Evolutionary conservation across 37 sponge, comb jelly and placozoan species (phyloP).

Genomic region (Chondrosia reniformis): DNA sequence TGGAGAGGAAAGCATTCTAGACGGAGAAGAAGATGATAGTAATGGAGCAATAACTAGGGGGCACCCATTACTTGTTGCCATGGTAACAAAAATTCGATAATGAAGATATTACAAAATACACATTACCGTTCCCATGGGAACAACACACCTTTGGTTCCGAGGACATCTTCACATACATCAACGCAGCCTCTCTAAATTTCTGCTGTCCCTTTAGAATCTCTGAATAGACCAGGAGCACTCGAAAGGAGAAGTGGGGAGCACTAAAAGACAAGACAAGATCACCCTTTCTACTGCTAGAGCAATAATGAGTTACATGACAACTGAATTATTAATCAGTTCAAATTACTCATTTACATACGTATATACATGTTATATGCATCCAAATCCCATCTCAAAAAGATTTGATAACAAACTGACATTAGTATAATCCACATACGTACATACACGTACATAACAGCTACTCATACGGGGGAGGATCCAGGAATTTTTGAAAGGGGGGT

Average conservation of each 20-base stretch:
- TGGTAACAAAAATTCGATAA: too few species aligned
- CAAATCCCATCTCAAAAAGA: too few species aligned
- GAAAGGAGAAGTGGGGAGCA: slow-evolving; percentile 51
- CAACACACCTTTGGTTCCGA: not conserved
- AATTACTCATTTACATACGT: too few species aligned
- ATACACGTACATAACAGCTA: not conserved
- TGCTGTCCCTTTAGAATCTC: slow-evolving; percentile 70
- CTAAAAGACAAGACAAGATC: slow-evolving; percentile 38
- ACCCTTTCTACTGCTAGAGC: too few species aligned
- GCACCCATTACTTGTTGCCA: too few species aligned
- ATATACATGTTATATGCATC: too few species aligned
- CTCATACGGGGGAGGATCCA: not conserved
- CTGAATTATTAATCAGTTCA: too few species aligned
- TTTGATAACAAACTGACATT: too few species aligned
- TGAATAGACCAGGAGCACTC: slow-evolving; percentile 61
- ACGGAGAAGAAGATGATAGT: not conserved
- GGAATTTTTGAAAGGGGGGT: too few species aligned
- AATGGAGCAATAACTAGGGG: not conserved
- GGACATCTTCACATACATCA: slow-evolving; percentile 40
- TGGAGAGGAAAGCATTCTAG: slow-evolving; percentile 2
- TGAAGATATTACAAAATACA: too few species aligned
- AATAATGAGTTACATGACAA: too few species aligned
- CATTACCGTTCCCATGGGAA: too few species aligned
- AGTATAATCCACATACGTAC: not conserved
- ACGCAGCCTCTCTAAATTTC: slow-evolving; percentile 56